Conservation (phyloP, 2,113 vertebrate species). For the Otus sunia region DNA sequence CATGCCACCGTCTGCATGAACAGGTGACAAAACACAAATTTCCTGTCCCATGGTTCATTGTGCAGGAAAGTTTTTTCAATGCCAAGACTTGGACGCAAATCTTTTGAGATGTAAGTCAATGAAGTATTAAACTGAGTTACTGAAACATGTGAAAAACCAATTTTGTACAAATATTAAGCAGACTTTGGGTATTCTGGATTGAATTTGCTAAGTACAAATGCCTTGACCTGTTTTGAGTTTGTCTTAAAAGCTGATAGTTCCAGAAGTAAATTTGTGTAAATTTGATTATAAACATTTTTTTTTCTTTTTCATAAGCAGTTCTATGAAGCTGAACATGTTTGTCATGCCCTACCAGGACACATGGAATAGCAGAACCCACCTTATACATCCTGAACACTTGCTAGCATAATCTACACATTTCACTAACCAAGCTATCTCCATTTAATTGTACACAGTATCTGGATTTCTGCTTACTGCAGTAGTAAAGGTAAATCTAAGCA, state of each 20-base stretch:
- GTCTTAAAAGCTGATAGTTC: background rate
- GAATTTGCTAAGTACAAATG: background rate
- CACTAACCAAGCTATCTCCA: background rate
- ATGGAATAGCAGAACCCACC: background rate
- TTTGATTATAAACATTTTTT: background rate
- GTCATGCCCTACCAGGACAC: background rate
- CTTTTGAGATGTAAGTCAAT: background rate
- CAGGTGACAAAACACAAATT: background rate
- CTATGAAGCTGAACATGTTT: background rate
- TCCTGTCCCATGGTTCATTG: background rate
- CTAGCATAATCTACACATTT: background rate
- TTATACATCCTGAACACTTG: background rate
- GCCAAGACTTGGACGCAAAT: background rate
- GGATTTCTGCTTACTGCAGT: constrained; percentile 2
- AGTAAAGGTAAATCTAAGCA: background rate
- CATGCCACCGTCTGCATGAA: background rate
- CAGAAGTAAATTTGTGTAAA: background rate
- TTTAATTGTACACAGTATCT: background rate
- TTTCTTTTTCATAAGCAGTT: background rate
- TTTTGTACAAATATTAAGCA: background rate
- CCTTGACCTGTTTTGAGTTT: background rate
- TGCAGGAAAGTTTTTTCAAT: background rate
- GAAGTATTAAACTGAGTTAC: background rate
- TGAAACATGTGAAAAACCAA: background rate
- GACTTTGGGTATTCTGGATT: background rate